Conservation (phyloP, 2,888 invertebrate species). For the Trissolcus japonicus region DNA sequence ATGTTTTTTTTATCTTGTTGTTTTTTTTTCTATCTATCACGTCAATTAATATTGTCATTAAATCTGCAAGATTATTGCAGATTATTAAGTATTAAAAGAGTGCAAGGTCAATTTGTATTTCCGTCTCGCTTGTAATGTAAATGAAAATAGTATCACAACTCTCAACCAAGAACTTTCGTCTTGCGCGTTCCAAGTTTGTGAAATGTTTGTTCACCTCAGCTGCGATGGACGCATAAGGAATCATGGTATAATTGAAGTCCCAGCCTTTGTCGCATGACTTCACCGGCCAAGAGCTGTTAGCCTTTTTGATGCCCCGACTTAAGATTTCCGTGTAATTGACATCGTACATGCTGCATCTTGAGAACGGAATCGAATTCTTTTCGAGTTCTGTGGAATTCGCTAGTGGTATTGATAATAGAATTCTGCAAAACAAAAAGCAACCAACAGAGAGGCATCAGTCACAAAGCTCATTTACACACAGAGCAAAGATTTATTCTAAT, state of each 20-base stretch:
- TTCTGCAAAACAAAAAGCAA: slow-evolving; percentile 76
- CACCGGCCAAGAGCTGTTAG: slow-evolving; percentile 84
- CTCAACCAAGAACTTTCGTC: neutral
- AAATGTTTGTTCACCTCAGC: slow-evolving; percentile 82
- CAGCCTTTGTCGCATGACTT: slow-evolving; percentile 85
- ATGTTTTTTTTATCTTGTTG: neutral
- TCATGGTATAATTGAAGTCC: slow-evolving; percentile 88
- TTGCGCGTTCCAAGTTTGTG: neutral
- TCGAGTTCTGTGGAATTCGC: slow-evolving; percentile 66
- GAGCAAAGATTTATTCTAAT: slow-evolving; percentile 3
- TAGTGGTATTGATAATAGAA: slow-evolving; percentile 84
- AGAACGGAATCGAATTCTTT: slow-evolving; percentile 77
- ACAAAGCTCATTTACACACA: slow-evolving; percentile 8
- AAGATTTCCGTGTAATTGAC: slow-evolving; percentile 84
- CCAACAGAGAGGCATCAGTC: too few relatives aligned
- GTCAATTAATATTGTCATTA: too few relatives aligned
- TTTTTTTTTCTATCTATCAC: neutral
- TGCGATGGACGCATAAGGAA: slow-evolving; percentile 90
- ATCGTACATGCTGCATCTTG: slow-evolving; percentile 86
- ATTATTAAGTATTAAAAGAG: too few relatives aligned
- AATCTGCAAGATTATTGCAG: too few relatives aligned
- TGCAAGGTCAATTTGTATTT: too few relatives aligned
- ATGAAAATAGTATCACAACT: too few relatives aligned
- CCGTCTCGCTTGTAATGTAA: too few relatives aligned
- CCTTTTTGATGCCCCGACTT: slow-evolving; percentile 78